Conservation (phyloP, 2,797 vertebrate species). For the Mormyrops attenuatus region DNA sequence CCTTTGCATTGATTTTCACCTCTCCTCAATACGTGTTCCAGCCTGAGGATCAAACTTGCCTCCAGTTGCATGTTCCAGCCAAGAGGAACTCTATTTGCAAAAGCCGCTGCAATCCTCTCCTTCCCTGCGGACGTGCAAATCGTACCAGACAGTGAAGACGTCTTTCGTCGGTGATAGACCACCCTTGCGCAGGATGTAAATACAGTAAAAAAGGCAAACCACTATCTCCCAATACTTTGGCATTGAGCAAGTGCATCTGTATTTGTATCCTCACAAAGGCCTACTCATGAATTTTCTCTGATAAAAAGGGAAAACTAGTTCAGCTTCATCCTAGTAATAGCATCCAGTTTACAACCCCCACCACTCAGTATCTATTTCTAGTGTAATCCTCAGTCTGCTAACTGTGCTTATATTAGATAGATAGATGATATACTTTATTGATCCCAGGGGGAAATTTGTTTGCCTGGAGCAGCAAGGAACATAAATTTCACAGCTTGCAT, state of each 20-base stretch:
- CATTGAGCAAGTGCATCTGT: background rate
- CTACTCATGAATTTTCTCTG: background rate
- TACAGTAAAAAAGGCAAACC: background rate
- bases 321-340: background rate
- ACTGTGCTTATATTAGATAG: background rate
- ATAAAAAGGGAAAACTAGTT: background rate
- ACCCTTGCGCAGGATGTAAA: background rate
- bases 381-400: background rate
- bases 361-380: conserved; percentile 3
- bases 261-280: background rate
- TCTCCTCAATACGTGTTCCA: background rate
- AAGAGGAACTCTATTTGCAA: background rate
- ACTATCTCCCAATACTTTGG: background rate
- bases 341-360: background rate
- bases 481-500: background rate
- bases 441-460: background rate
- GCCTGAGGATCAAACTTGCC: background rate
- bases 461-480: background rate
- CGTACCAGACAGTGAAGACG: background rate
- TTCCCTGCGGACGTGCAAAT: background rate
- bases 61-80: background rate
- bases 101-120: background rate
- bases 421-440: background rate
- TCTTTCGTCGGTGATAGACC: background rate
- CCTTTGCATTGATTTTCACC: background rate